Evolutionary conservation across 2,797 vertebrate species (phyloP), one percentile per base, ranked within the genome.

Genomic region (Amphiprion clarkii): DNA sequence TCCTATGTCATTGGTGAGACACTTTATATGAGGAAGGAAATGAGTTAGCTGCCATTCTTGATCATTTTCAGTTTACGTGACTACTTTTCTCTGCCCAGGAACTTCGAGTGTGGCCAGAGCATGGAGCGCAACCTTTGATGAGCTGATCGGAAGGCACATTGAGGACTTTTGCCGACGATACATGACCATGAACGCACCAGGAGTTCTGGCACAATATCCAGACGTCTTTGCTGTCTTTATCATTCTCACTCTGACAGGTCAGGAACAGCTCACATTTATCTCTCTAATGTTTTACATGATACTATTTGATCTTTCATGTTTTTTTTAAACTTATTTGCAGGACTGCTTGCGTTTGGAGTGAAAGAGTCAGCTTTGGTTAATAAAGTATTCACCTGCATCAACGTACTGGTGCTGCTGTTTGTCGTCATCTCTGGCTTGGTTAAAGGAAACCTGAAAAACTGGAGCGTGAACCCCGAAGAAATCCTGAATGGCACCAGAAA

Each of bases 361-460:
- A 99, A 99, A 83, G 98, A 99, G 88, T 99, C 98, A 0, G 97
- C 97, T n/a, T 71, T 98, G 89, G 96, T 99, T 23, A 98, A 96
- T 80, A 99, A 99, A 92, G 78, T 99, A 8, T 99, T 99, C 90
- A 99, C 98, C 49, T 97, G 97, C 74, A 65, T 99, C 90, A 99
- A 99, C 0, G 92, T 99, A 1, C 90, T 99, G 10, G 98, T 99
- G 70, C 90, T 99, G 51, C 83, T 97, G 69, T 99, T 98, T 39
- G 96, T 99, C 0, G 84, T 99, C 82, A 92, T 99, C 67, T 96
- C 97, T 0, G 97, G 97, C 33, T 94, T 99, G 0, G 96, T 99
- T 84, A 99, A 99, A 88, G 98, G 98, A 19, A 93, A 93, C 3
- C 0, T 94, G 9, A 93, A 95, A 78, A 98, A 99, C 90, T 99